Evolutionary conservation across 1,140 invertebrate genomes (phyloP).

Genomic region (Cecropterus lyciades): DNA sequence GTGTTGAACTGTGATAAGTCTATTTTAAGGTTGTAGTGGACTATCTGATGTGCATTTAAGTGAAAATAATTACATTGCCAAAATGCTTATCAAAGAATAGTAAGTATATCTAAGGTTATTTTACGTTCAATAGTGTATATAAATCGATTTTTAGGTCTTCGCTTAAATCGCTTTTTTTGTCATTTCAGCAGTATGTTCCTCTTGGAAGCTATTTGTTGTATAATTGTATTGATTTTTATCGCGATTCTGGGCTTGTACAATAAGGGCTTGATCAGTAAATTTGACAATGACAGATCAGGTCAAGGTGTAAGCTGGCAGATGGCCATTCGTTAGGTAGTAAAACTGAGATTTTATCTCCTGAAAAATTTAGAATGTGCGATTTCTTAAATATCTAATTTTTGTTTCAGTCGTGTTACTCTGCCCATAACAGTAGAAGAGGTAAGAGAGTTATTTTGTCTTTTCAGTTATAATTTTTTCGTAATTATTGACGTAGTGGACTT

Average conservation of each 20-base stretch:
- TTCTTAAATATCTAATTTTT: conserved; percentile 51
- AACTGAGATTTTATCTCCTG: conserved; percentile 15
- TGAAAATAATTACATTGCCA: conserved; percentile 71
- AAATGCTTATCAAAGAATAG: conserved; percentile 83
- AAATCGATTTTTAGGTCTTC: conserved; percentile 75
- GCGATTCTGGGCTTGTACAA: not conserved
- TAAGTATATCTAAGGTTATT: conserved; percentile 76
- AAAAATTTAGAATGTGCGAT: conserved; percentile 1
- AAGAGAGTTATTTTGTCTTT: conserved; percentile 45
- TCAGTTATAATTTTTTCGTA: not conserved
- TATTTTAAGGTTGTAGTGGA: conserved; percentile 73
- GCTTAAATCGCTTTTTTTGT: conserved; percentile 40
- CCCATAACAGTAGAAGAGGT: conserved; percentile 81
- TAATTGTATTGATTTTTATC: conserved; percentile 8
- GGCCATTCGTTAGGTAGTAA: conserved; percentile 18
- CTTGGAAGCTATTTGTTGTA: conserved; percentile 2
- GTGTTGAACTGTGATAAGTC: conserved; percentile 78
- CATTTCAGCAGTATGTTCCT: not conserved
- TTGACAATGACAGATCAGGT: conserved; percentile 37
- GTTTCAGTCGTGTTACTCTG: conserved; percentile 77
- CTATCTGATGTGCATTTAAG: conserved; percentile 81
- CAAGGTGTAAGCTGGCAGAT: conserved; percentile 34
- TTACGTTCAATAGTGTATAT: conserved; percentile 60
- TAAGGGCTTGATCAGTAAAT: conserved; percentile 14
- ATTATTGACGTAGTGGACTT: not conserved